Conservation (phyloP, 2,113 vertebrate species). For the Pitta sordida region DNA sequence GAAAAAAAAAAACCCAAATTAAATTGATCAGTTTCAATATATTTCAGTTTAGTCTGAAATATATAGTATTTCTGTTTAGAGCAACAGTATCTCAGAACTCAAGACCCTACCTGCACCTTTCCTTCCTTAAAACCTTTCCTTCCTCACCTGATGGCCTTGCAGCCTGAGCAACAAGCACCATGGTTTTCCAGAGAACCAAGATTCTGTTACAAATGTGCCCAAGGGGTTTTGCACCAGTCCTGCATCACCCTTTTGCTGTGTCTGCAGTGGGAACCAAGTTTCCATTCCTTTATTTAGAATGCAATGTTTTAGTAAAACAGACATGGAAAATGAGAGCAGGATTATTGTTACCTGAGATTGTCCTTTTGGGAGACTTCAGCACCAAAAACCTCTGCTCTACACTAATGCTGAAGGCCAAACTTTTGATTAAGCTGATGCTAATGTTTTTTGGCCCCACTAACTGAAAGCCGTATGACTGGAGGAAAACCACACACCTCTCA, state of each 20-base stretch:
- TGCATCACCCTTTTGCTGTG: neutral
- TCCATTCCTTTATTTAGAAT: neutral
- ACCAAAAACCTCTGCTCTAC: neutral
- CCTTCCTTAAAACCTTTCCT: neutral
- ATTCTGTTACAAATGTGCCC: neutral
- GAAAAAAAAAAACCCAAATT: neutral
- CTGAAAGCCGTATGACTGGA: neutral
- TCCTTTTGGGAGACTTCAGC: neutral
- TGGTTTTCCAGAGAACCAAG: neutral
- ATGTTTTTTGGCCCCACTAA: neutral
- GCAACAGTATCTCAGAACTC: neutral
- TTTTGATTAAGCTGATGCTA: neutral
- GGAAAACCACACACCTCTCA: neutral
- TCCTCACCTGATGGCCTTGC: neutral
- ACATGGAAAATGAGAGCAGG: neutral
- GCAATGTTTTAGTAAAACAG: neutral
- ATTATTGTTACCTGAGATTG: neutral
- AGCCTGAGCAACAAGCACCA: neutral
- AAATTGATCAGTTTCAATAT: neutral
- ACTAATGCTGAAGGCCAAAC: neutral
- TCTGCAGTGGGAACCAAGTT: neutral
- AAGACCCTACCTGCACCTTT: neutral
- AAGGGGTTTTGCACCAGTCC: neutral
- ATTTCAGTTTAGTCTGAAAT: neutral
- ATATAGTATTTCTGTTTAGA: neutral